Evolutionary conservation across 2,797 vertebrate species (phyloP).

Genomic region (Poeciliopsis infans): DNA sequence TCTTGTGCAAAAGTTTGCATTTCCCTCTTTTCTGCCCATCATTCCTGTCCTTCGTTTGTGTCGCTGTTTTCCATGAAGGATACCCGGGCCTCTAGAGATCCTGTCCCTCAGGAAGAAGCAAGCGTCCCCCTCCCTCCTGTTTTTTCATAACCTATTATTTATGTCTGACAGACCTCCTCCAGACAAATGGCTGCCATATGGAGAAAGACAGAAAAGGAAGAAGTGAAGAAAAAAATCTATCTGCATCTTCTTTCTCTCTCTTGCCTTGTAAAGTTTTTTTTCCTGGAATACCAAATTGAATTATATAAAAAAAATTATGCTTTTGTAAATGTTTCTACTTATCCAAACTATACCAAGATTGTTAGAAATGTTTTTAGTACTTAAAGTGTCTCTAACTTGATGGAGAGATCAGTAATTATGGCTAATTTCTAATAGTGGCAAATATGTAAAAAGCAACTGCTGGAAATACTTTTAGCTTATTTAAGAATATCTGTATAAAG

Average conservation of each 20-base stretch:
- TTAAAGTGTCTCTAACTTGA: constrained; percentile 32
- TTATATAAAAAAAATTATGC: constrained; percentile 15
- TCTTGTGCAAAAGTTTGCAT: constrained; percentile 12
- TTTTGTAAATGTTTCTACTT: constrained; percentile 28
- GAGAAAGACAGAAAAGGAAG: constrained; percentile 66
- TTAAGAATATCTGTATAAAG: background rate
- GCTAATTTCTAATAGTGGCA: constrained; percentile 34
- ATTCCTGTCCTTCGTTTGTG: constrained; percentile 39
- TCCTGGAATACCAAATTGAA: background rate
- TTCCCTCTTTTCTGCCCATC: constrained; percentile 13
- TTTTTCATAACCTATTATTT: constrained; percentile 86
- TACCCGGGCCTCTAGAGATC: constrained; percentile 79
- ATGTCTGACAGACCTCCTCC: constrained; percentile 81
- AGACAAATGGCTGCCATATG: constrained; percentile 88
- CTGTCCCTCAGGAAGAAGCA: constrained; percentile 80
- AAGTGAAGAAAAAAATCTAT: constrained; percentile 44
- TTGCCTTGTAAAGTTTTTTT: constrained; percentile 18
- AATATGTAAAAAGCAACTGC: background rate
- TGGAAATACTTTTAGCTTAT: background rate
- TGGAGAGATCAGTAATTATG: constrained; percentile 51
- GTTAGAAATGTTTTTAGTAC: constrained; percentile 3
- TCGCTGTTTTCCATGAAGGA: constrained; percentile 73
- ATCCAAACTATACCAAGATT: background rate
- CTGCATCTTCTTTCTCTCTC: constrained; percentile 39
- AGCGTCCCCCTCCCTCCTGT: constrained; percentile 69